Evolutionary conservation across 2,888 invertebrate species (phyloP).

Genomic region (Melikaiella ostensackeni): DNA sequence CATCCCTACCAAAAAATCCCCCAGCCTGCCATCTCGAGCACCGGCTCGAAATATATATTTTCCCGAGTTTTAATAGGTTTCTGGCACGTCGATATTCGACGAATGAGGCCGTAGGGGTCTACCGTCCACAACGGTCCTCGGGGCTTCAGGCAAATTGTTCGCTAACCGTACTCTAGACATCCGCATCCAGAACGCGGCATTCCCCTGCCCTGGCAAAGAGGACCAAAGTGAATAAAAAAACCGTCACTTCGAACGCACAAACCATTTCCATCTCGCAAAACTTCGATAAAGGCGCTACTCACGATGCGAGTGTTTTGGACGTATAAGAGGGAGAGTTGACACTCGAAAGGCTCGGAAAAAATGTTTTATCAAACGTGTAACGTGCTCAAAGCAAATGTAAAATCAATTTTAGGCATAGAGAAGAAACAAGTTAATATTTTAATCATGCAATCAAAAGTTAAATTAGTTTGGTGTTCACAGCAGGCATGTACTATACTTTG

Average conservation of each 20-base stretch:
- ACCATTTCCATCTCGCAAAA: slow-evolving; percentile 31
- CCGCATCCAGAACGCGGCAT: not conserved
- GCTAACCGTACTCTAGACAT: slow-evolving; percentile 20
- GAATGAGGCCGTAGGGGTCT: slow-evolving; percentile 44
- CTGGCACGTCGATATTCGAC: slow-evolving; percentile 44
- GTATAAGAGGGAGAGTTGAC: slow-evolving; percentile 26
- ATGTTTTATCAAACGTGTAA: slow-evolving; percentile 35
- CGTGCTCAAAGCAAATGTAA: slow-evolving; percentile 26
- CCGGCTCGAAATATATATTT: slow-evolving; percentile 41
- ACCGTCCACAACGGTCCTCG: slow-evolving; percentile 10
- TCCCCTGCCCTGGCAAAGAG: not conserved
- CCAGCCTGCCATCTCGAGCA: not conserved
- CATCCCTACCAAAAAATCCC: not conserved
- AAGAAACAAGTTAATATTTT: not conserved
- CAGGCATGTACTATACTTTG: not conserved
- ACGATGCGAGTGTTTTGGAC: slow-evolving; percentile 20
- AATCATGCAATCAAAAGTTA: not conserved
- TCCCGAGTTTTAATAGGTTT: slow-evolving; percentile 44
- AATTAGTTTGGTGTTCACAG: not conserved
- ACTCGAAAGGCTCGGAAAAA: slow-evolving; percentile 29
- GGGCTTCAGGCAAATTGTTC: slow-evolving; percentile 21
- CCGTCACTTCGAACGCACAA: not conserved
- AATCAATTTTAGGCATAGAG: slow-evolving; percentile 10
- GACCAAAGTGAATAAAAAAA: not conserved
- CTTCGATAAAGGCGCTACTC: slow-evolving; percentile 13